These are phyloP conservation scores for Drosophila pseudotakahashii DNA, from an alignment of 2,888 invertebrate species.

Conservation along the genomic window DNA sequence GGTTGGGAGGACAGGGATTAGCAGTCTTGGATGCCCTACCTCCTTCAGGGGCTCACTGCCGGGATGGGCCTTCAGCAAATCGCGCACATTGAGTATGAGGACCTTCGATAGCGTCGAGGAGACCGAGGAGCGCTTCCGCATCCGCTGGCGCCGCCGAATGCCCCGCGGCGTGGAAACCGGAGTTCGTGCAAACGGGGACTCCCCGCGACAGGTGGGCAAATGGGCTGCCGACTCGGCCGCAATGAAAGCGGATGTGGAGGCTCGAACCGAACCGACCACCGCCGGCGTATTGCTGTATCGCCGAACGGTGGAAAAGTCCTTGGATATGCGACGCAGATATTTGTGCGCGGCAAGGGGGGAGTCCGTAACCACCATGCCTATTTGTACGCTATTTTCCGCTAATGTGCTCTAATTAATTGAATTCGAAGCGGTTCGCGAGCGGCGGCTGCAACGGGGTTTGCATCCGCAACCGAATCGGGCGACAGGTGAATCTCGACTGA, in stretches of 20 bases:
- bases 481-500: slow-evolving; percentile 55
- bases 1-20: background rate
- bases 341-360: slow-evolving; percentile 69
- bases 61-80: slow-evolving; percentile 79
- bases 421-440: slow-evolving; percentile 12
- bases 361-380: slow-evolving; percentile 68
- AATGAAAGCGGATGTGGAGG: slow-evolving; percentile 35
- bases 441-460: slow-evolving; percentile 4
- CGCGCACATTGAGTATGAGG: slow-evolving; percentile 83
- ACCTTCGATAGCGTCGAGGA: slow-evolving; percentile 83
- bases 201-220: background rate
- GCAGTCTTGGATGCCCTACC: slow-evolving; percentile 51
- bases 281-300: slow-evolving; percentile 75
- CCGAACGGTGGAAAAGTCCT: slow-evolving; percentile 79
- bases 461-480: slow-evolving; percentile 34
- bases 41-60: slow-evolving; percentile 59
- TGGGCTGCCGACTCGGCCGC: slow-evolving; percentile 28
- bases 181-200: slow-evolving; percentile 2
- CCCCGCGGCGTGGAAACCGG: slow-evolving; percentile 61
- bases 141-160: slow-evolving; percentile 67
- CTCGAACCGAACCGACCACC: slow-evolving; percentile 14
- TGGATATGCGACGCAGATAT: slow-evolving; percentile 77
- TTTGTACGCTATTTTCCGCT: slow-evolving; percentile 18
- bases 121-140: slow-evolving; percentile 82
- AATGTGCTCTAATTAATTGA: slow-evolving; percentile 57